Percentiles rank a stretch among this genome's conserved stretches.
phyloP scores from a whole-genome alignment of 2,797 vertebrate genomes.

The Sebastolobus alascanus region DNA sequence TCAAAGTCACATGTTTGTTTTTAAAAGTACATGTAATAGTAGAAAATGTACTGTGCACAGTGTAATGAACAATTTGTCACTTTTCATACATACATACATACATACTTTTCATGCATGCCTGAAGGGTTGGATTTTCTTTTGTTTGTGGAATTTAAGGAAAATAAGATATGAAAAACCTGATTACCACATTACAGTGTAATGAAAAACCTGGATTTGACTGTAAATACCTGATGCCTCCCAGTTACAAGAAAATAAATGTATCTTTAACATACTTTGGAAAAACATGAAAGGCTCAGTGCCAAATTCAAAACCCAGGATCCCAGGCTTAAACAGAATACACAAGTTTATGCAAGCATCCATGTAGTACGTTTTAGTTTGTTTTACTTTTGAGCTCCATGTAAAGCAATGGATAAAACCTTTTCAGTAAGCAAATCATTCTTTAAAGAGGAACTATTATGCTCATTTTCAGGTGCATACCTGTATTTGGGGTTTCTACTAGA shows the following conservation, averaged over 20 bases:
- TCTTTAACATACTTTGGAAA: neutral
- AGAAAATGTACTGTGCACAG: neutral
- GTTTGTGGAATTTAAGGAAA: neutral
- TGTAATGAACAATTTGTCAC: neutral
- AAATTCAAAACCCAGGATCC: neutral
- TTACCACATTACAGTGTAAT: no score
- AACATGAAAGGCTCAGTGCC: neutral
- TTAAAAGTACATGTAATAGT: neutral
- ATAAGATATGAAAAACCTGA: neutral
- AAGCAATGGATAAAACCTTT: neutral
- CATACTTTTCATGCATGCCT: neutral
- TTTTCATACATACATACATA: neutral
- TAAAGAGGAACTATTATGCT: neutral
- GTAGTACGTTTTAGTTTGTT: neutral
- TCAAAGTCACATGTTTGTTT: neutral
- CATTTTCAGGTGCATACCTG: no score
- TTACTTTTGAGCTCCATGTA: neutral
- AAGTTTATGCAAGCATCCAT: neutral
- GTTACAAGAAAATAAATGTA: neutral
- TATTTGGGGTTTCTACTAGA: no score
- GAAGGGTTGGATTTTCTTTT: neutral
- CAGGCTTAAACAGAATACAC: neutral
- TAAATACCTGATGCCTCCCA: neutral
- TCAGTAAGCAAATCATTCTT: neutral
- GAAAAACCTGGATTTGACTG: no score